Percentiles rank a stretch among this genome's conserved stretches.
Evolutionary conservation across 2,113 vertebrate genomes (phyloP).

Genomic region (Trinectes maculatus): DNA sequence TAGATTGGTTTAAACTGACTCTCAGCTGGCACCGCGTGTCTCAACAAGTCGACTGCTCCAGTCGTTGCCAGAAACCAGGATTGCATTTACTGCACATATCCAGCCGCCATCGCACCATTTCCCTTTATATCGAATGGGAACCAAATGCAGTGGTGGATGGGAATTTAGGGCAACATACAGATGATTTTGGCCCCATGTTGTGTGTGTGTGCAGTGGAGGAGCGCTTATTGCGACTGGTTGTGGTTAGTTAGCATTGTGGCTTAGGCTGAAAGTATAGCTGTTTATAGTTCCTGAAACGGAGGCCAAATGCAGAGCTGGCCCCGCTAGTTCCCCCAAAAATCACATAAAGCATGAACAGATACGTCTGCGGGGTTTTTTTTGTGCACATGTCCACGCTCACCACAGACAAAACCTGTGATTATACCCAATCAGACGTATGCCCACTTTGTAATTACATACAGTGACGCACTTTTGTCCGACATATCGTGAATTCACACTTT

Average conservation of each 20-base stretch:
- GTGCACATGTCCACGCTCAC: conserved; percentile 36
- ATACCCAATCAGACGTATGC: conserved; percentile 42
- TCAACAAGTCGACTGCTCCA: conserved; percentile 57
- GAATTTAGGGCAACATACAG: conserved; percentile 68
- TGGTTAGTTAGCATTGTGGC: conserved; percentile 67
- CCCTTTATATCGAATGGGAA: conserved; percentile 58
- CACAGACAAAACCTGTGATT: conserved; percentile 72
- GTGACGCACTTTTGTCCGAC: conserved; percentile 61
- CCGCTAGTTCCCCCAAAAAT: conserved; percentile 29
- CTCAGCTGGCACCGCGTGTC: conserved; percentile 50
- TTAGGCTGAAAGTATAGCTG: conserved; percentile 50
- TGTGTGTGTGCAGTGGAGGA: conserved; percentile 42
- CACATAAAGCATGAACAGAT: conserved; percentile 41
- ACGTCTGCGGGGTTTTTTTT: conserved; percentile 49
- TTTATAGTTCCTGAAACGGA: conserved; percentile 62
- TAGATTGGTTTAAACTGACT: conserved; percentile 62
- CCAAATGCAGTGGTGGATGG: conserved; percentile 52
- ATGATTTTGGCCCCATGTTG: conserved; percentile 66
- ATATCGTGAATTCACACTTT: conserved; percentile 51
- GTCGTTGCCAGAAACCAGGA: conserved; percentile 55
- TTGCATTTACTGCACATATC: conserved; percentile 37
- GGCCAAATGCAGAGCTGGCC: conserved; percentile 57
- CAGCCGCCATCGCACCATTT: conserved; percentile 50
- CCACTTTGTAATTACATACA: conserved; percentile 63
- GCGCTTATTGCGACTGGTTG: conserved; percentile 57